Conservation (phyloP, 1,140 invertebrate species). For the Nymphalis io region DNA sequence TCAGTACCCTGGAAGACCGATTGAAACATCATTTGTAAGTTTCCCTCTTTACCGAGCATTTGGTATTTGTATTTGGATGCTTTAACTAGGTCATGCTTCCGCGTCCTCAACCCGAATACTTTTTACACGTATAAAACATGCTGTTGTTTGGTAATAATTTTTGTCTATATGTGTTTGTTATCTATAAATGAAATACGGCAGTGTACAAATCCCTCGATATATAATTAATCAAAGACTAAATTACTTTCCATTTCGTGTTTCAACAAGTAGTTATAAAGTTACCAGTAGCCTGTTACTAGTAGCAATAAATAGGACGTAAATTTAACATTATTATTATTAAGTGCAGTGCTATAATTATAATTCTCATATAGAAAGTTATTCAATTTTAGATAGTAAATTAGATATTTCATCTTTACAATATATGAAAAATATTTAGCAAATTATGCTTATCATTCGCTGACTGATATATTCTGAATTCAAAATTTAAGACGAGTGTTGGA, state of each 20-base stretch:
- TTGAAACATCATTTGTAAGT: conserved; percentile 69
- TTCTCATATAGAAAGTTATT: conserved; percentile 2
- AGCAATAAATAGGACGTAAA: not conserved
- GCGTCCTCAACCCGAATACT: conserved; percentile 59
- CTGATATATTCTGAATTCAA: not conserved
- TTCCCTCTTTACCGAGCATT: conserved; percentile 30
- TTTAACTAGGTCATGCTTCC: conserved; percentile 71
- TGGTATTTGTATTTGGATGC: conserved; percentile 25
- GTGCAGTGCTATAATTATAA: conserved; percentile 1
- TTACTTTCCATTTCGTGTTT: conserved; percentile 2
- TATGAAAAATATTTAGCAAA: not conserved
- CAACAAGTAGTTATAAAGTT: conserved; percentile 1
- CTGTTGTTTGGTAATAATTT: conserved; percentile 43
- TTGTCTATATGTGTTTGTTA: not conserved
- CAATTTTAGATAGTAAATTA: not conserved
- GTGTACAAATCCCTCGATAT: not conserved
- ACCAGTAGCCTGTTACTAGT: not conserved
- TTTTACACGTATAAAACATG: conserved; percentile 40
- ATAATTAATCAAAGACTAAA: conserved; percentile 11
- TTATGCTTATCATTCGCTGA: not conserved
- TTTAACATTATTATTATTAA: not conserved
- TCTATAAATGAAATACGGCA: conserved; percentile 4
- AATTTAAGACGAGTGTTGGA: conserved; percentile 17
- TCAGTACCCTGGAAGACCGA: conserved; percentile 58
- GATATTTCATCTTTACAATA: not conserved